These are phyloP conservation scores for Melipona beecheii DNA, from an alignment of 2,888 invertebrate species.

Conservation along the genomic window DNA sequence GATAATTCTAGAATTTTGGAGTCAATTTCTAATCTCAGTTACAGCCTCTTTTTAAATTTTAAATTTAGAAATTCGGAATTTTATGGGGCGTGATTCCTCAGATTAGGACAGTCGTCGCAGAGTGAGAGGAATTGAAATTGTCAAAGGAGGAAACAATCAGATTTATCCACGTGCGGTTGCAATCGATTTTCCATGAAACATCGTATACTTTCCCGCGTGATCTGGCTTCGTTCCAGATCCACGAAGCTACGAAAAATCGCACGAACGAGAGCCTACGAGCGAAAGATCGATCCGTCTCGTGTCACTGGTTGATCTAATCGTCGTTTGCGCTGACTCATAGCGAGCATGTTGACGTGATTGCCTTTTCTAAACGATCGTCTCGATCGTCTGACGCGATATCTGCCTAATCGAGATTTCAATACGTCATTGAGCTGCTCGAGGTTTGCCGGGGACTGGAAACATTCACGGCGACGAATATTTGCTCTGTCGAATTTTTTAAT, in stretches of 20 bases:
- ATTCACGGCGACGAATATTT: too few relatives aligned
- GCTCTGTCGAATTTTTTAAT: too few relatives aligned
- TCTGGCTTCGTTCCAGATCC: constrained; percentile 21
- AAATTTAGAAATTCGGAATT: too few relatives aligned
- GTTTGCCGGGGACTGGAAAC: too few relatives aligned
- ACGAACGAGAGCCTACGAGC: not conserved
- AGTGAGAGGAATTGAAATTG: too few relatives aligned
- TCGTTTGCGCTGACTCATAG: constrained; percentile 20
- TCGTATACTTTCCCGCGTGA: not conserved
- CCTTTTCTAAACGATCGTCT: not conserved
- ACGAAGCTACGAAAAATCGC: constrained; percentile 22
- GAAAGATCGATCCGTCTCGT: constrained; percentile 22
- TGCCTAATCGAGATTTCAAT: not conserved
- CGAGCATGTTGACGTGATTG: constrained; percentile 15
- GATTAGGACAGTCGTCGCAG: not conserved
- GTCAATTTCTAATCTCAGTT: too few relatives aligned
- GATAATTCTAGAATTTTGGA: too few relatives aligned
- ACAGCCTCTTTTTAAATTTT: too few relatives aligned
- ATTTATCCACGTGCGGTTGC: too few relatives aligned
- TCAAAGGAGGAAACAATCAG: too few relatives aligned
- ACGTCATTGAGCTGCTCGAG: too few relatives aligned
- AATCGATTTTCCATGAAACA: not conserved
- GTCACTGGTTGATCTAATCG: constrained; percentile 20
- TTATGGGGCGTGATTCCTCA: too few relatives aligned
- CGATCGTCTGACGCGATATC: not conserved